Evolutionary conservation across 1,140 invertebrate species (phyloP), one percentile per base, ranked within the genome.

Genomic region (Bombus haemorrhoidalis): DNA sequence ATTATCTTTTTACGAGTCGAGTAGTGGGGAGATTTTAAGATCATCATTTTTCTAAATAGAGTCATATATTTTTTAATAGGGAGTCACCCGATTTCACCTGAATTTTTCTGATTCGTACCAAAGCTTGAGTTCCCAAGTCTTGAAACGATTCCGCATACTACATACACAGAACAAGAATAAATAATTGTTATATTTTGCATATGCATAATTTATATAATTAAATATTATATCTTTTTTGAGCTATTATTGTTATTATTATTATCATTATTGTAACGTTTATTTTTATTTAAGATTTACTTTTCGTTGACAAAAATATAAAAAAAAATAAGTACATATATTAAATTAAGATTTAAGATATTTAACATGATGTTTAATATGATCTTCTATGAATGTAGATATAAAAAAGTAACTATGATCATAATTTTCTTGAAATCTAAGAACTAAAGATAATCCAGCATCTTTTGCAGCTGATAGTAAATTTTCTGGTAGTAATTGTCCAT

Each of bases 391-490:
- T 1, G 98, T 97, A 6, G 98, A 95, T 89, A 99, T 98, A 92
- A 99, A 99, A 93, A 97, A 99, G 92, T 99, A 99, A 76, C 98
- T 98, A 94, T 99, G 99, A 95, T 99, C 99, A 94, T 99, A 99
- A 28, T 97, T 98, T 82, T 98, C 97, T 32, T 98, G 97, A 93
- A 97, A 96, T 89, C 98, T 97, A 28, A 98, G 96, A 77, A 97
- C 96, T 0, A 98, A 95, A 47, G 97, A 96, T 3, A 98, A 95
- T 80, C 97, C 96, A 64, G 96, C 96, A 86, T 97, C 96, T 84
- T 97, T 96, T 91, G 97, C 97, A 18, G 97, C 97, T 43, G 96
- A 96, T 39, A 98, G 95, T 66, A 99, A 96, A 91, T 98, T 98
- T 85, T 99, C 97, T 1, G 99, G 98, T 57, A 98, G 93, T 5